Base-by-base conservation (phyloP, 2,888 invertebrate species). In the Altica lythri region DNA sequence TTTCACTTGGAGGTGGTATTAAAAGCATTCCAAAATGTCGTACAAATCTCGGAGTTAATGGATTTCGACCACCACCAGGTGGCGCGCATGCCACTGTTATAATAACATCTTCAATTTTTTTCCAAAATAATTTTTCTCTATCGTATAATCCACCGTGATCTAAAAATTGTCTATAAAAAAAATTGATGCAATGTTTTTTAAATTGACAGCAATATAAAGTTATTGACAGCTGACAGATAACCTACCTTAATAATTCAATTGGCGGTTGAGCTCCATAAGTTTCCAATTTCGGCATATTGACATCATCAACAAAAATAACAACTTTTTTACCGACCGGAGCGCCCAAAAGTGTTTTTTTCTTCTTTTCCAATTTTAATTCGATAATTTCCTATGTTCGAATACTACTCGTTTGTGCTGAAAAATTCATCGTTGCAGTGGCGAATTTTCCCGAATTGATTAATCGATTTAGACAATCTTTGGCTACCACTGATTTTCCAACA, bases 241-340 rank as follows among this genome's bases (percentile, higher is more conserved):
- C 2, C 32, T 10, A 22, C 86, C 93, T 81, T 16, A 95, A 78
- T 17, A 96, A 76, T 77, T 95, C 95, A 52, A 95, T 90, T 0
- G 95, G 91, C 4, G 95, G 93, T 71, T 95, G 95, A 6, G 94
- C 90, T 5, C 95, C 95, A 68, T 94, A 95, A 0, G 86, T 85
- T 74, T 89, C 93, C 67, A 87, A 78, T 70, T 85, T 85, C 0
- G 95, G 95, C 94, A 95, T 94, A 70, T 95, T 95, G 0, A 95
- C 87, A 70, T 95, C 95, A 70, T 95, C 95, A 14, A 95, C 88
- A 68, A 95, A 93, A 50, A 93, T 82, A 2, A 93, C 83, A 0
- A 94, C 82, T 54, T 86, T 85, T 74, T 92, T 93, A 8, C 90
- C 91, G 19, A 86, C 72, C 0, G 94, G 93, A 0, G 93, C 91